Percentiles rank a stretch among this genome's conserved stretches.
Conservation (phyloP, 2,888 invertebrate genomes). For the Bimastos eiseni region DNA sequence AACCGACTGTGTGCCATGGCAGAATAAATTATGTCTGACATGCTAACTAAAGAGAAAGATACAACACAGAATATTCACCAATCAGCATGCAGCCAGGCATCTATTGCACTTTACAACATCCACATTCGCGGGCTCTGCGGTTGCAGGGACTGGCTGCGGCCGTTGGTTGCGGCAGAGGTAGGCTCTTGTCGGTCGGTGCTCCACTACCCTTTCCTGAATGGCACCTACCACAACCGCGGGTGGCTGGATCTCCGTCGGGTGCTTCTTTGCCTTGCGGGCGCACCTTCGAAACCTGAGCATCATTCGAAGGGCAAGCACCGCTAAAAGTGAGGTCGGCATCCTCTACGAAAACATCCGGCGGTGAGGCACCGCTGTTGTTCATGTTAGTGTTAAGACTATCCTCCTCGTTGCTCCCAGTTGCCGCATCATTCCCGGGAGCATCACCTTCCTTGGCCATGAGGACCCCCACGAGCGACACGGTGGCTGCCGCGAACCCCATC, state of each 20-base stretch:
- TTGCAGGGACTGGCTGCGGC: neutral
- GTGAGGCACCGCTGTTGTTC: neutral
- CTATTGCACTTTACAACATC: slow-evolving; percentile 21
- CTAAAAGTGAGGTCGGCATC: neutral
- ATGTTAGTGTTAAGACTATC: slow-evolving; percentile 7
- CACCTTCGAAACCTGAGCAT: neutral
- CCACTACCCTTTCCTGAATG: slow-evolving; percentile 1
- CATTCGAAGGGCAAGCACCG: neutral
- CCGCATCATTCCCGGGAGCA: neutral
- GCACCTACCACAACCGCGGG: neutral
- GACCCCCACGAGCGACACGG: slow-evolving; percentile 16
- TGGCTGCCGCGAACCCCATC: neutral
- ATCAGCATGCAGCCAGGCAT: slow-evolving; percentile 25
- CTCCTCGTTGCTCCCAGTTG: neutral
- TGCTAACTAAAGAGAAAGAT: slow-evolving; percentile 10
- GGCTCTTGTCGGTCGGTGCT: neutral
- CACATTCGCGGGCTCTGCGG: neutral
- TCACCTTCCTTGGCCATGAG: neutral
- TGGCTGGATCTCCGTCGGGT: neutral
- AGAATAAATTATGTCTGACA: neutral
- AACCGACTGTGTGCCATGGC: neutral
- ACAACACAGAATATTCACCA: slow-evolving; percentile 22
- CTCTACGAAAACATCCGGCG: neutral
- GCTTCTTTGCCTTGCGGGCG: neutral
- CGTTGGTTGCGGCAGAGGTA: neutral